Conservation (phyloP, 2,797 vertebrate genomes). For the Leptoclinus maculatus region DNA sequence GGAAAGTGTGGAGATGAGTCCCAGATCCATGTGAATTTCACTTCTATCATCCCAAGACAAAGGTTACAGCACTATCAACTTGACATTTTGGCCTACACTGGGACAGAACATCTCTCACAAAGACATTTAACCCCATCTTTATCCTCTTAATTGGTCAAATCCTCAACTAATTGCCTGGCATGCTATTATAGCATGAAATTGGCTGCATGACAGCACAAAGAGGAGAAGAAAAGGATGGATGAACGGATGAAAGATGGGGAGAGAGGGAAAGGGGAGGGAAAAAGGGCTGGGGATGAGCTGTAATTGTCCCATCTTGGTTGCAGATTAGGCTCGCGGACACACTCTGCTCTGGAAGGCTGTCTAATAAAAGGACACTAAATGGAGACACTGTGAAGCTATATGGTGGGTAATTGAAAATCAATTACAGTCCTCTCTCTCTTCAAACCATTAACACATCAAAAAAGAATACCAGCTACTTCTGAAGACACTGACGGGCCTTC, state of each 20-base stretch:
- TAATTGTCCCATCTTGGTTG: slow-evolving; percentile 40
- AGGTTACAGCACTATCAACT: slow-evolving; percentile 16
- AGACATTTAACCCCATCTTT: slow-evolving; percentile 38
- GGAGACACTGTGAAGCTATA: slow-evolving; percentile 45
- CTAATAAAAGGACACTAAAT: slow-evolving; percentile 57
- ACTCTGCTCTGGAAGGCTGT: slow-evolving; percentile 42
- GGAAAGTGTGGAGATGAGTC: not conserved
- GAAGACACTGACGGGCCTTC: not conserved
- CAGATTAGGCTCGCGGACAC: slow-evolving; percentile 47
- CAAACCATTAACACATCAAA: not conserved
- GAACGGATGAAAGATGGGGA: slow-evolving; percentile 12
- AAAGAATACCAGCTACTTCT: not conserved
- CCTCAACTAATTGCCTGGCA: slow-evolving; percentile 68
- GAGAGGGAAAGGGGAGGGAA: not conserved
- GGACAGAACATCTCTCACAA: slow-evolving; percentile 11
- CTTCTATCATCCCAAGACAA: slow-evolving; percentile 13
- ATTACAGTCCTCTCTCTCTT: slow-evolving; percentile 34
- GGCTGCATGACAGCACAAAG: slow-evolving; percentile 44
- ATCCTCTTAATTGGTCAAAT: slow-evolving; percentile 70
- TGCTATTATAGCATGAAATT: slow-evolving; percentile 48
- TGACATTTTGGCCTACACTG: slow-evolving; percentile 23
- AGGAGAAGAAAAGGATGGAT: slow-evolving; percentile 22
- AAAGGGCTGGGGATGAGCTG: slow-evolving; percentile 7
- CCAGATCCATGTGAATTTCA: slow-evolving; percentile 7
- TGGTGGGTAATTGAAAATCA: slow-evolving; percentile 66